Evolutionary conservation across 2,113 vertebrate genomes (phyloP).

Genomic region (Hemiscyllium ocellatum): DNA sequence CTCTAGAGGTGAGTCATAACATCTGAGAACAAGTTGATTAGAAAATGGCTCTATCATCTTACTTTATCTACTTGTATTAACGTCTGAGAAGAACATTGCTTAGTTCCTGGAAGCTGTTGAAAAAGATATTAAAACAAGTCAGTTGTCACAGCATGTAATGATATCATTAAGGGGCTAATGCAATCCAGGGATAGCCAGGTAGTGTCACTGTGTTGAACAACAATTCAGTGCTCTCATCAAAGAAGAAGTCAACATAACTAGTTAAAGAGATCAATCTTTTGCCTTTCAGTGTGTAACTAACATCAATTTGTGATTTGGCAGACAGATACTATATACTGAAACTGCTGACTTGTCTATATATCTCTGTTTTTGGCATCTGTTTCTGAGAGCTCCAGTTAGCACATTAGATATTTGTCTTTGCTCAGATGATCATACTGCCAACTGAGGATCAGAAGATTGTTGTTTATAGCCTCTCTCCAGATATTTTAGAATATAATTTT

Average conservation of each 20-base stretch:
- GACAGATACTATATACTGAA: background rate
- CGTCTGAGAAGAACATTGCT: background rate
- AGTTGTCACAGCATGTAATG: background rate
- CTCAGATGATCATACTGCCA: background rate
- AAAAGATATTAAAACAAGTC: background rate
- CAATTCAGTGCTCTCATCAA: too few relatives aligned
- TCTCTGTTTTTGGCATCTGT: background rate
- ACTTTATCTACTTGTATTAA: background rate
- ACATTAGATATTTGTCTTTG: background rate
- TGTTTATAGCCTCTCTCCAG: background rate
- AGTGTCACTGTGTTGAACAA: background rate
- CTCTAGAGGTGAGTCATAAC: too few relatives aligned
- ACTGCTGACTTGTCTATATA: background rate
- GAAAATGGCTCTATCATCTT: background rate
- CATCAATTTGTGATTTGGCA: background rate
- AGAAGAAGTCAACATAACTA: too few relatives aligned
- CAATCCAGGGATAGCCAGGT: background rate
- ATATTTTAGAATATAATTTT: background rate
- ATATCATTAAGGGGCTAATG: background rate
- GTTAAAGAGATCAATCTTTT: background rate
- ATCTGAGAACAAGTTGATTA: too few relatives aligned
- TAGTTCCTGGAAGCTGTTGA: background rate
- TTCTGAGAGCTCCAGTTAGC: background rate
- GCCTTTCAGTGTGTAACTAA: background rate
- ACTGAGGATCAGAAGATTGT: background rate